Evolutionary conservation across 2,113 vertebrate species (phyloP).

Genomic region (Dasyornis broadbenti): DNA sequence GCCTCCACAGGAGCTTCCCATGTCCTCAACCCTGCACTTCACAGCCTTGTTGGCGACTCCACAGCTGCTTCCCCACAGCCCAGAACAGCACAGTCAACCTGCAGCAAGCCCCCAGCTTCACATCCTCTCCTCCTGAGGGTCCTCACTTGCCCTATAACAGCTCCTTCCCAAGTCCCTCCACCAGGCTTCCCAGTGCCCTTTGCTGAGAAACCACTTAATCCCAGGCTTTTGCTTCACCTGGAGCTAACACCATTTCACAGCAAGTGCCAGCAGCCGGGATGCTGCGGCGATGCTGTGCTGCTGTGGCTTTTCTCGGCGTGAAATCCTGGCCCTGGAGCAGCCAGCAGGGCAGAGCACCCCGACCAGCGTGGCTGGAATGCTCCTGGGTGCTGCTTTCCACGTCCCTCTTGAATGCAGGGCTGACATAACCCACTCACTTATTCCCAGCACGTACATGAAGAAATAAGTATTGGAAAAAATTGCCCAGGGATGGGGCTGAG

Average conservation of each 20-base stretch:
- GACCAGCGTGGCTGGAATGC: accelerated
- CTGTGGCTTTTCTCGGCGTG: background rate
- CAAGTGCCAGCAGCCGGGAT: background rate
- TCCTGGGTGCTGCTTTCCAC: background rate
- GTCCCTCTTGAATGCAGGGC: background rate
- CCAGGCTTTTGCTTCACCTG: background rate
- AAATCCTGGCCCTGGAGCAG: background rate
- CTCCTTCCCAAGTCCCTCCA: background rate
- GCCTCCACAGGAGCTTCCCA: background rate
- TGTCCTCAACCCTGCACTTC: background rate
- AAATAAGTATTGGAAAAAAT: background rate
- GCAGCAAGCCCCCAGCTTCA: background rate
- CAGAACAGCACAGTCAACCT: background rate
- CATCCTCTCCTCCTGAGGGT: background rate
- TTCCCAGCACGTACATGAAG: accelerated
- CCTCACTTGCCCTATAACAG: background rate
- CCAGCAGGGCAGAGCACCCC: background rate
- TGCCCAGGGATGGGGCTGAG: background rate
- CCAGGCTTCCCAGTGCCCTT: background rate
- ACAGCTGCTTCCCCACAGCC: background rate
- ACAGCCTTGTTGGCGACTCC: background rate
- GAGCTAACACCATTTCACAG: background rate
- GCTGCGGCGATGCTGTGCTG: background rate
- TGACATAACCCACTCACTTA: background rate
- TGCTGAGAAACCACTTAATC: background rate